Evolutionary conservation across 2,888 invertebrate genomes (phyloP).

Genomic region (Idaea straminata): DNA sequence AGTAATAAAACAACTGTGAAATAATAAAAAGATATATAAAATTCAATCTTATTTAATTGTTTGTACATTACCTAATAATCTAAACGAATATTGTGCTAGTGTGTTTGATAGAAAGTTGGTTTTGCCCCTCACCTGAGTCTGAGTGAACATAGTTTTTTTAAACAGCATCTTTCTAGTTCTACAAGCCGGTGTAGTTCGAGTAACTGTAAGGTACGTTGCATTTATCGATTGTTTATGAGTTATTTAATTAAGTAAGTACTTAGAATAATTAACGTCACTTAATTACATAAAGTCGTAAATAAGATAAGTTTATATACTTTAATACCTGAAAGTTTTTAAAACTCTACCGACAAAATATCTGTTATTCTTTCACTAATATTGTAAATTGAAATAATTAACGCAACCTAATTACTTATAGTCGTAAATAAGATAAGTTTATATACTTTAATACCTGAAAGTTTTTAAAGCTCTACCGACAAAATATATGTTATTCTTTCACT

Average conservation of each 20-base stretch:
- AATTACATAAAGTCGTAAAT: neutral
- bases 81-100: conserved; percentile 46
- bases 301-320: no score
- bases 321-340: no score
- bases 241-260: neutral
- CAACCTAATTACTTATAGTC: no score
- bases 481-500: no score
- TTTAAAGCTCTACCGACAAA: no score
- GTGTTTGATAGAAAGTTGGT: conserved; percentile 53
- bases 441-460: no score
- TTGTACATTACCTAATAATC: conserved; percentile 16
- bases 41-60: neutral
- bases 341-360: no score
- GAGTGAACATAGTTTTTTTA: conserved; percentile 43
- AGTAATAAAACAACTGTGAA: conserved; percentile 30
- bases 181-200: conserved; percentile 46
- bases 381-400: no score
- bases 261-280: neutral
- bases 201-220: conserved; percentile 64
- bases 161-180: conserved; percentile 41
- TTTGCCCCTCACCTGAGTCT: conserved; percentile 41
- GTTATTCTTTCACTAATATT: no score
- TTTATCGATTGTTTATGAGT: conserved; percentile 8
- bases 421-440: no score
- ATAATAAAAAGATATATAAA: conserved; percentile 31